Base-by-base conservation (phyloP, 2,888 invertebrate genomes). In the Magallana nippona region DNA sequence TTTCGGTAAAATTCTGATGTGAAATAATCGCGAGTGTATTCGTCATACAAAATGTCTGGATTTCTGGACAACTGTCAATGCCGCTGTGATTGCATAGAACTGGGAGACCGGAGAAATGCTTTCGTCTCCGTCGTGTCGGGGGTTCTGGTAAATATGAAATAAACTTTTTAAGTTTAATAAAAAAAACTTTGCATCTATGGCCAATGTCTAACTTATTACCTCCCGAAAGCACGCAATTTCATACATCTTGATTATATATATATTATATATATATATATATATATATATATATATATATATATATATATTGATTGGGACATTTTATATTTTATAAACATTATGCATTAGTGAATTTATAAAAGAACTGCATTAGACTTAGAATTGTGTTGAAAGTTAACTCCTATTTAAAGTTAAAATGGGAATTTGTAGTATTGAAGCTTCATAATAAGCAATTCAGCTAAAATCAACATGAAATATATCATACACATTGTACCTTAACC, bases 71-170 rank as follows among this genome's bases (percentile, higher is more conserved):
- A 96, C 94, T 94, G 97, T 82, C 96, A 96, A 85, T 95, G 97
- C 92, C 88, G 90, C 79, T 93, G 93, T 85, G 96, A 97, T 90
- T 97, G 97, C 96, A 96, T 97, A 89, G 98, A 98, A 89, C 87
- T 94, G 13, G 97, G 97, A 19, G 97, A 97, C 88, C 97, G 96
- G 92, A 95, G 98, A 90, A 99, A 99, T 95, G 96, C 97, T 63
- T 95, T 98, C 84, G 96, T 97, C 5, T 97, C 99, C 1, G 96
- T 98, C 90, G 94, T 96, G 77, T 96, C 99, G 86, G 98, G 98
- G 89, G 95, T 97, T 89, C 95, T 99, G 96, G 98, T 98, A 95
- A 83, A 84, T 55, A 44, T 17, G 17, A 77, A 5, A 10, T 15
- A 10, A 19, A 17, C 10, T 17, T 55, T 55, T 15, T n/a, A 5